Base-by-base conservation (phyloP, 2,888 invertebrate species). In the Elysia crispata region DNA sequence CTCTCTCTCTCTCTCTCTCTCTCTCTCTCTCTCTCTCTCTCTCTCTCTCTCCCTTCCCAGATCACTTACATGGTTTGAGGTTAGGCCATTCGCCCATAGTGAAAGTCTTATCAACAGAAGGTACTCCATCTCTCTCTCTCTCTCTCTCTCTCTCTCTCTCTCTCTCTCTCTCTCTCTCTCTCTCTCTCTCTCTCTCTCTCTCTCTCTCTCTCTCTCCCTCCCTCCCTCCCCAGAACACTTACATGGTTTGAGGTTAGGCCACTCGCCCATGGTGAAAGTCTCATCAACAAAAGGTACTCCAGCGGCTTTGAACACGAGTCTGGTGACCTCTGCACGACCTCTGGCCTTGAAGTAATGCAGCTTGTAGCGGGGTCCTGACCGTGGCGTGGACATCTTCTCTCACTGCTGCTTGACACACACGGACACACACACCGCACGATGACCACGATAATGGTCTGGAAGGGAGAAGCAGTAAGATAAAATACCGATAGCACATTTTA, bases 281-380 rank as follows among this genome's bases (percentile, higher is more conserved):
- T 54, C 74, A 1, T 69, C 66, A 23, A 41, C 41, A 11, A 41
- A 41, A 41, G 41, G 41, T 11, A 41, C 41, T 11, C 41, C 41
- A 6, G 62, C 80, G 30, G 76, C 80, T 1, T 62, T 60, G 70
- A 80, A 76, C 20, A 76, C 20, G 23, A 80, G 70, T 0, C 80
- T 69, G 25, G 70, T 70, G 70, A 80, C 30, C 25, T 80, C 80
- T 0, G 28, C 80, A 1, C 76, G 23, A 5, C 80, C 80, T 70
- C 69, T 70, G 50, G 23, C 1, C 8, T 31, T 28, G 50, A 70
- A 80, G 54, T 76, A 80, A 49, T 67, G 73, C 70, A 80, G 64
- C n/a, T 41, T 67, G 75, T 79, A 79, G 30, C n/a, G 60, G n/a
- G 60, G 41, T 6, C 41, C 41, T 41, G 41, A 41, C 41, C 41